Percentiles rank a stretch among this genome's conserved stretches.
Evolutionary conservation across 2,797 vertebrate genomes (phyloP).

Genomic region (Hemitrygon akajei): DNA sequence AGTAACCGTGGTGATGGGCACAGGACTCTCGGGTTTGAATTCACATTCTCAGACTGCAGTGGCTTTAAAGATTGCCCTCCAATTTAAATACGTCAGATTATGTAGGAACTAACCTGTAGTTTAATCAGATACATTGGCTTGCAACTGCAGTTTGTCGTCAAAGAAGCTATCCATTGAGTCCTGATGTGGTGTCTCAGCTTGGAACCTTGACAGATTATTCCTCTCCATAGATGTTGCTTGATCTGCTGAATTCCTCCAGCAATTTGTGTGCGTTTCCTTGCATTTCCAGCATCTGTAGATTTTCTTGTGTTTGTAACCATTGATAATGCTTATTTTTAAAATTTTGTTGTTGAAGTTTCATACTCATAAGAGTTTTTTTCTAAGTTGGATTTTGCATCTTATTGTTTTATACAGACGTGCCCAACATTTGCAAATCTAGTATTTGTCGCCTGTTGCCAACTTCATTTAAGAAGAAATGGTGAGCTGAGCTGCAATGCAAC

Average conservation of each 20-base stretch:
- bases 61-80: not conserved
- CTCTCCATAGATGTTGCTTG: too few species aligned
- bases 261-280: too few species aligned
- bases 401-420: too few species aligned
- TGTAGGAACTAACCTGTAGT: not conserved
- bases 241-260: too few species aligned
- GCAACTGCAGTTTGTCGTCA: too few species aligned
- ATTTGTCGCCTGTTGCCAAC: too few species aligned
- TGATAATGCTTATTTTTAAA: not conserved
- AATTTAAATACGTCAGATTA: not conserved
- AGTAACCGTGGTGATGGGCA: not conserved
- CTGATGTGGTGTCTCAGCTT: too few species aligned
- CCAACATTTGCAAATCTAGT: too few species aligned
- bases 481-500: too few species aligned
- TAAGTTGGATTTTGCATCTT: not conserved
- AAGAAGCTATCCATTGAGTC: not conserved
- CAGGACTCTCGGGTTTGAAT: not conserved
- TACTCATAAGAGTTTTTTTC: not conserved
- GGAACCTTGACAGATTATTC: too few species aligned
- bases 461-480: too few species aligned
- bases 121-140: not conserved
- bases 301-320: not conserved
- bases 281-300: too few species aligned
- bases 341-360: not conserved
- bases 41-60: not conserved